Conservation (phyloP, 2,888 invertebrate species). For the Lamproptera curius region DNA sequence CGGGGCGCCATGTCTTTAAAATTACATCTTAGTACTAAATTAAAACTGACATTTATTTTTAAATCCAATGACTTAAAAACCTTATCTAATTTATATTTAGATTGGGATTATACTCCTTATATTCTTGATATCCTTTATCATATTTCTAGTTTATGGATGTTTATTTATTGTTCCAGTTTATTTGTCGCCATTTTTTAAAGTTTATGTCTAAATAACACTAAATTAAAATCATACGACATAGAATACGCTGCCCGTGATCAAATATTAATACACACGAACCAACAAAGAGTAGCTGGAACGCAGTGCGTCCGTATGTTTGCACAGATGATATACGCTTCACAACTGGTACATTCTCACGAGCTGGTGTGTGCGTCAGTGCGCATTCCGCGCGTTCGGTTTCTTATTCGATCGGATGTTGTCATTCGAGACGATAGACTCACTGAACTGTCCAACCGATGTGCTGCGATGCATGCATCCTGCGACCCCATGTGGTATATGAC, state of each 20-base stretch:
- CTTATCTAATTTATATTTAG: too few relatives aligned
- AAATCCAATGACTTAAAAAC: too few relatives aligned
- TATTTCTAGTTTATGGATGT: too few relatives aligned
- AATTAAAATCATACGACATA: too few relatives aligned
- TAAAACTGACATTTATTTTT: too few relatives aligned
- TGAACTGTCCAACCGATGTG: conserved; percentile 16
- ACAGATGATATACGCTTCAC: neutral
- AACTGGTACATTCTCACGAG: neutral
- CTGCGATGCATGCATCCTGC: neutral
- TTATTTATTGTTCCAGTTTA: too few relatives aligned
- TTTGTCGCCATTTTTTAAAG: neutral
- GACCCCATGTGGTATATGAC: neutral
- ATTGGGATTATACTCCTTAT: too few relatives aligned
- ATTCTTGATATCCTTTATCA: too few relatives aligned
- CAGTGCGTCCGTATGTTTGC: neutral
- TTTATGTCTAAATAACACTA: neutral
- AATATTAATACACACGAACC: neutral
- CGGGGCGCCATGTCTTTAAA: too few relatives aligned
- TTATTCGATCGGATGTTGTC: conserved; percentile 7
- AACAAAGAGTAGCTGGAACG: neutral
- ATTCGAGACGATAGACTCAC: conserved; percentile 6
- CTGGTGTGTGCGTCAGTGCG: neutral
- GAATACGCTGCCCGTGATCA: too few relatives aligned
- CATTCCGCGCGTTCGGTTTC: conserved; percentile 12
- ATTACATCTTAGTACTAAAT: too few relatives aligned